Percentiles rank a stretch among this genome's conserved stretches.
phyloP scores from a whole-genome alignment of 2,888 invertebrate species.

The Drosophila dives region DNA sequence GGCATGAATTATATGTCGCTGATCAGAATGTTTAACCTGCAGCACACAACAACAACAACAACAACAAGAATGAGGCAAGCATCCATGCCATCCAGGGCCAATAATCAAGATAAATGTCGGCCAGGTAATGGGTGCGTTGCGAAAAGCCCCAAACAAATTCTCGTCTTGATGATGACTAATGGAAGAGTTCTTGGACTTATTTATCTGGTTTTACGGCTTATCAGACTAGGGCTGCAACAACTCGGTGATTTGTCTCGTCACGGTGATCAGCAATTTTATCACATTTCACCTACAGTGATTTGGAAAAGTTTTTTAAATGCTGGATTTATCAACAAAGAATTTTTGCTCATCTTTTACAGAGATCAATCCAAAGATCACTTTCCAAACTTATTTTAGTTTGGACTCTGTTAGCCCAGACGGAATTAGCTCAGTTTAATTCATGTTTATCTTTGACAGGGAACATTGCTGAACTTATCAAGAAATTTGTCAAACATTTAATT shows the following conservation, averaged over 20 bases:
- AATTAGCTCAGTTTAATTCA: slow-evolving; percentile 8
- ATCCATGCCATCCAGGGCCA: slow-evolving; percentile 34
- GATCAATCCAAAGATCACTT: slow-evolving; percentile 5
- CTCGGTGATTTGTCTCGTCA: slow-evolving; percentile 54
- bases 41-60: slow-evolving; percentile 11
- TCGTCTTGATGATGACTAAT: slow-evolving; percentile 74
- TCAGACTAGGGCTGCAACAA: slow-evolving; percentile 54
- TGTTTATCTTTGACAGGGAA: slow-evolving; percentile 2
- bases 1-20: slow-evolving; percentile 74
- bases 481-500: neutral
- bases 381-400: slow-evolving; percentile 4
- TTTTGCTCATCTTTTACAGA: slow-evolving; percentile 11
- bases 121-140: slow-evolving; percentile 71
- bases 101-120: slow-evolving; percentile 79
- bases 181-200: slow-evolving; percentile 67
- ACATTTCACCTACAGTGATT: slow-evolving; percentile 13
- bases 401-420: slow-evolving; percentile 2
- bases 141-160: slow-evolving; percentile 48
- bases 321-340: slow-evolving; percentile 35
- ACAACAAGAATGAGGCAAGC: slow-evolving; percentile 4
- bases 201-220: slow-evolving; percentile 67
- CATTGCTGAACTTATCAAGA: neutral
- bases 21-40: slow-evolving; percentile 57
- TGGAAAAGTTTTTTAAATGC: slow-evolving; percentile 35
- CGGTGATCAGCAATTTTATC: slow-evolving; percentile 51